Percentiles rank a stretch among this genome's conserved stretches.
These are phyloP conservation scores for Hemibagrus guttatus DNA, from an alignment of 2,797 vertebrate genomes.

Conservation along the genomic window DNA sequence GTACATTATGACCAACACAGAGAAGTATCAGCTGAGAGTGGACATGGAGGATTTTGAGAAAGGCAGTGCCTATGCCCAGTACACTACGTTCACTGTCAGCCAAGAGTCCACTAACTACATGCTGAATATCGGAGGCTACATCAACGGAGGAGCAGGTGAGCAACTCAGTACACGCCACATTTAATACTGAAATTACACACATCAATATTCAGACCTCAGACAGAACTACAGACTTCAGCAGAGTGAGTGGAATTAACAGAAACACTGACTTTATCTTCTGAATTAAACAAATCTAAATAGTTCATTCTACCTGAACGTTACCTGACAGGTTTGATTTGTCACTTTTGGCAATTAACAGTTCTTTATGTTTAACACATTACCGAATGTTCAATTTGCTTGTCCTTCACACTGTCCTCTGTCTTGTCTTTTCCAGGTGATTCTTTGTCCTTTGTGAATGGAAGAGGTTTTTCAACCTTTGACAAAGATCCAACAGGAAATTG, in stretches of 20 bases:
- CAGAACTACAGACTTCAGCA: background rate
- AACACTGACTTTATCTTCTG: too few species aligned
- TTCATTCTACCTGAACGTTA: too few species aligned
- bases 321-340: too few species aligned
- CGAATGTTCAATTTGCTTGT: too few species aligned
- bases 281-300: too few species aligned
- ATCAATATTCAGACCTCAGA: background rate
- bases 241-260: background rate
- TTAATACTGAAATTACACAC: background rate
- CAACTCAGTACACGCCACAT: too few species aligned
- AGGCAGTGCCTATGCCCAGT: too few species aligned
- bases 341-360: too few species aligned
- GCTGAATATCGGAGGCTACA: constrained; percentile 50
- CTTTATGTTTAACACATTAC: too few species aligned
- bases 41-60: too few species aligned
- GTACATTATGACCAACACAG: constrained; percentile 60
- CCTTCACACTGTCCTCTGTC: too few species aligned
- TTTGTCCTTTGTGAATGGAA: constrained; percentile 45
- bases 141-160: constrained; percentile 58
- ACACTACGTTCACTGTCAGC: too few species aligned
- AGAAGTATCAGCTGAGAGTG: constrained; percentile 63
- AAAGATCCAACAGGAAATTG: constrained; percentile 58
- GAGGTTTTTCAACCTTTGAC: constrained; percentile 52
- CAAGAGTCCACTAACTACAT: constrained; percentile 63
- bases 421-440: constrained; percentile 57